Evolutionary conservation across 1,140 invertebrate species (phyloP), one percentile per base, ranked within the genome.

Genomic region (Cylas formicarius): DNA sequence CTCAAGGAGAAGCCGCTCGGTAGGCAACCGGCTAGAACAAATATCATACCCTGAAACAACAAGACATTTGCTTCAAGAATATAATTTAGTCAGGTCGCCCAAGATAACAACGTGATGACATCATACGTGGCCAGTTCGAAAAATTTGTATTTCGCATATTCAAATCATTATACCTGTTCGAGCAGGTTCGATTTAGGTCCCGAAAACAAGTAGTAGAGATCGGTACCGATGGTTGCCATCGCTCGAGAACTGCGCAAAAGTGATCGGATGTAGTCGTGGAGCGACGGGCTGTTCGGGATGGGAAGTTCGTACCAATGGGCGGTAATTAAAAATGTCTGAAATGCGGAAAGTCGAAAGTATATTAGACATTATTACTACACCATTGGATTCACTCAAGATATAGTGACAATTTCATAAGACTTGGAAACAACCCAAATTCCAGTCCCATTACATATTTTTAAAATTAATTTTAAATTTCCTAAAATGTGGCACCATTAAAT

Each of bases 1-100:
- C 81, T 80, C 16, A 18, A 13, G 8, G 45, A 14, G 3, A 41
- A 21, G 9, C 21, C 32, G n/a, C n/a, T n/a, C n/a, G n/a, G n/a
- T n/a, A n/a, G n/a, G n/a, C n/a, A n/a, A n/a, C n/a, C n/a, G n/a
- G n/a, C n/a, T n/a, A n/a, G n/a, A n/a, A n/a, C n/a, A n/a, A n/a
- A n/a, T n/a, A n/a, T n/a, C n/a, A n/a, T n/a, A n/a, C n/a, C n/a
- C n/a, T n/a, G n/a, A n/a, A n/a, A n/a, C n/a, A n/a, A n/a, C n/a
- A n/a, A n/a, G n/a, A n/a, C n/a, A n/a, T n/a, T n/a, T n/a, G n/a
- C n/a, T n/a, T n/a, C n/a, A n/a, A n/a, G n/a, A n/a, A n/a, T n/a
- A n/a, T n/a, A n/a, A n/a, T n/a, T n/a, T n/a, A n/a, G n/a, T n/a
- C n/a, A n/a, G n/a, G n/a, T n/a, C n/a, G n/a, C n/a, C n/a, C n/a